phyloP scores from a whole-genome alignment of 2,888 invertebrate genomes.

The Mystacides longicornis region DNA sequence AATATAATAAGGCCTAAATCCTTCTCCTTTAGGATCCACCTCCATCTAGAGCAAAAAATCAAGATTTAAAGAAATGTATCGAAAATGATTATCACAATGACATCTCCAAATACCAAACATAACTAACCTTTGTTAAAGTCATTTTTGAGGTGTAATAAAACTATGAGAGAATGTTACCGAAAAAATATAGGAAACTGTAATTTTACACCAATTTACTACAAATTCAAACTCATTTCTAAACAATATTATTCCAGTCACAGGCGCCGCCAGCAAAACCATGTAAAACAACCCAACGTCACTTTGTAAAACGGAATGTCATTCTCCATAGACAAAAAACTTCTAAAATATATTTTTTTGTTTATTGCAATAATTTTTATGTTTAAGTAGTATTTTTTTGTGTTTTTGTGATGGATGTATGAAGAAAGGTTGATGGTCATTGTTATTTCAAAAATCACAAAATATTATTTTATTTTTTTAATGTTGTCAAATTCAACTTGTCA shows the following conservation, averaged over 20 bases:
- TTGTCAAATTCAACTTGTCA: too few species aligned
- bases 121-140: constrained; percentile 16
- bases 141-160: constrained; percentile 1
- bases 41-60: constrained; percentile 54
- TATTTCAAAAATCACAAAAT: too few species aligned
- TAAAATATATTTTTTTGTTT: too few species aligned
- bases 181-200: too few species aligned
- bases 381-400: too few species aligned
- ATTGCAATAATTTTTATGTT: too few species aligned
- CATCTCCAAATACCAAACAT: not conserved
- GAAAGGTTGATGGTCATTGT: too few species aligned
- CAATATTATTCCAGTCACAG: too few species aligned
- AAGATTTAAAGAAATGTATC: not conserved
- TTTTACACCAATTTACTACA: not conserved
- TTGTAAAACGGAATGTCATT: constrained; percentile 11
- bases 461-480: too few species aligned
- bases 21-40: constrained; percentile 74
- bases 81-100: not conserved
- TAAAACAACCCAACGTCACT: not conserved
- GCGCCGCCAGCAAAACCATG: not conserved
- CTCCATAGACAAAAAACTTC: constrained; percentile 10
- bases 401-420: too few species aligned
- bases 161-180: not conserved
- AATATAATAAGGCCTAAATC: constrained; percentile 92
- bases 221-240: not conserved